Evolutionary conservation across 2,113 vertebrate species (phyloP).

Genomic region (Martes martes): DNA sequence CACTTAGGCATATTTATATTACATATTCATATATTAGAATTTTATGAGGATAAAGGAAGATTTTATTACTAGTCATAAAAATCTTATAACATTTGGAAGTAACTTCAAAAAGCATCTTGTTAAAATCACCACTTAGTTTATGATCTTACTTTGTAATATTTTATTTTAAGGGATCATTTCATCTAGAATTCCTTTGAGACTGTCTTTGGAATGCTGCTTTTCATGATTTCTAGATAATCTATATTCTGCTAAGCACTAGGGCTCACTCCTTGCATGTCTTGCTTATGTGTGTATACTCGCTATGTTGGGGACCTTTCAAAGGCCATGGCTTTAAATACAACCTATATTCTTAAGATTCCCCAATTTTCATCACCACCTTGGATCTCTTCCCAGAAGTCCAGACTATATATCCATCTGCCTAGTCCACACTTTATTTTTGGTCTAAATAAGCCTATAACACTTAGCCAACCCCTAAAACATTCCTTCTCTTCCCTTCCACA

Average conservation of each 20-base stretch:
- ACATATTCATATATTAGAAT: neutral
- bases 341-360: neutral
- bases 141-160: neutral
- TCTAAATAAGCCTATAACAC: neutral
- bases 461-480: neutral
- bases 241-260: neutral
- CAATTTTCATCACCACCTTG: neutral
- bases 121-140: neutral
- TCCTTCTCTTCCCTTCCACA: neutral
- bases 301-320: neutral
- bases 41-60: neutral
- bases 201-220: neutral
- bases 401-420: neutral
- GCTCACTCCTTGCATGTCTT: neutral
- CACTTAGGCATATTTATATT: neutral
- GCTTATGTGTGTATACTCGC: neutral
- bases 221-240: neutral
- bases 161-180: neutral
- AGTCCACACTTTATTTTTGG: neutral
- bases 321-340: neutral
- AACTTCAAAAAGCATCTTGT: neutral
- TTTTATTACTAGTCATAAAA: conserved; percentile 33
- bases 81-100: neutral
- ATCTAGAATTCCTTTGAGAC: neutral
- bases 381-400: neutral